A percentile compares a stretch with the other conserved stretches of the same genome.
phyloP scores from a whole-genome alignment of 2,113 vertebrate genomes.

The Zosterops hypoxanthus region DNA sequence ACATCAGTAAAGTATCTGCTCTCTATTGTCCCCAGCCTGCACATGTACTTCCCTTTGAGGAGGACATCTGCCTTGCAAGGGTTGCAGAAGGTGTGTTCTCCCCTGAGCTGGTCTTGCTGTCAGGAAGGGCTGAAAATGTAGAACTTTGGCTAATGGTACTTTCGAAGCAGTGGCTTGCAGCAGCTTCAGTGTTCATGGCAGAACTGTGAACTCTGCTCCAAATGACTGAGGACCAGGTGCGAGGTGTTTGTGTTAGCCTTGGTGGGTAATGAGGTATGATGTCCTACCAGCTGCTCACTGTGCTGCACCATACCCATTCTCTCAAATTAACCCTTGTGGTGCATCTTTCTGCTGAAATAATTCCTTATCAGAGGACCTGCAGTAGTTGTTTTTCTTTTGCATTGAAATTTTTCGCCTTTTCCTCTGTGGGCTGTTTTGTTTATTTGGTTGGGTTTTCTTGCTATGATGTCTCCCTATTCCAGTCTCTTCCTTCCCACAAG shows the following conservation, averaged over 20 bases:
- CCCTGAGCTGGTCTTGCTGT: not conserved
- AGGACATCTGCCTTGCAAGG: not conserved
- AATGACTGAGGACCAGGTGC: not conserved
- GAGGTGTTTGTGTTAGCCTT: not conserved
- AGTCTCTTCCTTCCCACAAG: not conserved
- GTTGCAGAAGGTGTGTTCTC: not conserved
- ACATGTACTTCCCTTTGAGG: accelerated
- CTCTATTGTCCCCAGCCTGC: not conserved
- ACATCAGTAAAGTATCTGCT: not conserved
- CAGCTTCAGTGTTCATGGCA: not conserved
- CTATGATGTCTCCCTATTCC: not conserved
- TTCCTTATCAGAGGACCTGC: not conserved
- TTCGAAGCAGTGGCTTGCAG: not conserved
- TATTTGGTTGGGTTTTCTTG: not conserved
- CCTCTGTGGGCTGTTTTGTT: not conserved
- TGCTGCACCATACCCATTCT: not conserved
- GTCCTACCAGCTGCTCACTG: not conserved
- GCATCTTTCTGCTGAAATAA: not conserved
- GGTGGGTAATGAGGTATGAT: not conserved
- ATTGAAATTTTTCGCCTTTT: not conserved
- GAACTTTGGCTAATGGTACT: not conserved
- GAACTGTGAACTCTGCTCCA: not conserved
- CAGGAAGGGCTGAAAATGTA: not conserved
- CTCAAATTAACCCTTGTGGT: not conserved
- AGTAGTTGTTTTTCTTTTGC: not conserved